Conservation (phyloP, 2,797 vertebrate genomes). For the Pseudochirops cupreus region DNA sequence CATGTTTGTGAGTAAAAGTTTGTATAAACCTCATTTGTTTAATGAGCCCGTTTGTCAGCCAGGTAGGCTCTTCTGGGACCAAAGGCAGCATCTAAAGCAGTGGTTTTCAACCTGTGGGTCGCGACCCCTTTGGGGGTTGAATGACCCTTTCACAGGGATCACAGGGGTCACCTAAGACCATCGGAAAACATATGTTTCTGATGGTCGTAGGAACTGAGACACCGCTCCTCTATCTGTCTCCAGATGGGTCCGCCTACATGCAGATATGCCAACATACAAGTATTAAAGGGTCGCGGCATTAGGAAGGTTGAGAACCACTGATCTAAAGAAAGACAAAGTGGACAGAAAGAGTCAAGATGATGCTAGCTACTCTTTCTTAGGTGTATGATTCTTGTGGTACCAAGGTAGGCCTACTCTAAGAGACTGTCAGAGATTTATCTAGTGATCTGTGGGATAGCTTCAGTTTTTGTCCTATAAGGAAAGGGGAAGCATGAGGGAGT, state of each 20-base stretch:
- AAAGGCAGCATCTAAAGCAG: slow-evolving; percentile 26
- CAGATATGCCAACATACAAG: too few species aligned
- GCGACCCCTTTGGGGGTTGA: too few species aligned
- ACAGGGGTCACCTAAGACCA: too few species aligned
- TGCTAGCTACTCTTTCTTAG: neutral
- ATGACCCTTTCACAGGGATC: too few species aligned
- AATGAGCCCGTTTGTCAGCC: neutral
- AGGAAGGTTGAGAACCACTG: too few species aligned
- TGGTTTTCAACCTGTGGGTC: too few species aligned
- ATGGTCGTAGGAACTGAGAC: too few species aligned
- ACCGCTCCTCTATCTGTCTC: too few species aligned
- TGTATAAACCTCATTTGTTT: neutral
- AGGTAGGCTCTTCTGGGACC: slow-evolving; percentile 6
- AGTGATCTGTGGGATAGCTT: neutral
- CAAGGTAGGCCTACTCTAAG: neutral
- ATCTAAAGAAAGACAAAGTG: slow-evolving; percentile 16
- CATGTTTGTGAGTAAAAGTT: neutral
- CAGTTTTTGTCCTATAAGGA: neutral
- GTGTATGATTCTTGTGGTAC: neutral
- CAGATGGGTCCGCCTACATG: too few species aligned
- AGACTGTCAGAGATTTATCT: neutral
- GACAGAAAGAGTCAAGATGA: slow-evolving; percentile 7
- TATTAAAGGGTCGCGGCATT: too few species aligned
- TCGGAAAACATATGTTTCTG: too few species aligned
- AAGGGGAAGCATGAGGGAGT: neutral